A percentile compares a stretch with the other conserved stretches of the same genome.
Evolutionary conservation across 2,797 vertebrate genomes (phyloP).

Genomic region (Hydrocynus forskahlii): DNA sequence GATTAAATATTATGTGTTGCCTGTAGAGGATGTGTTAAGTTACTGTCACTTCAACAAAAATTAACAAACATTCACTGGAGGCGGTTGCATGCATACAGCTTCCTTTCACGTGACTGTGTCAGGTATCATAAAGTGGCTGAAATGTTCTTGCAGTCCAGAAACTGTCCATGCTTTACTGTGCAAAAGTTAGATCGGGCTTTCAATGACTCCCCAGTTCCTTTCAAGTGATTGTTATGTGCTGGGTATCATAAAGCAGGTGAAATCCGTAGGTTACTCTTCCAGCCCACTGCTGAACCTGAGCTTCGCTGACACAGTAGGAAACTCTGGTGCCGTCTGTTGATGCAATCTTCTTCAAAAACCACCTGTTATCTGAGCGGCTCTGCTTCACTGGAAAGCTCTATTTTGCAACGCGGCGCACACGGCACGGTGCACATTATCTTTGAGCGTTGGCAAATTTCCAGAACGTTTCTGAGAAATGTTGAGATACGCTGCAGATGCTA

Average conservation of each 20-base stretch:
- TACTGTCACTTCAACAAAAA: too few relatives aligned
- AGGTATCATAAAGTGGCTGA: background rate
- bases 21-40: too few relatives aligned
- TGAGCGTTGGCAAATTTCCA: conserved; percentile 12
- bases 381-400: conserved; percentile 17
- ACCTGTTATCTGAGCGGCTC: conserved; percentile 26
- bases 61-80: too few relatives aligned
- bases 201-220: background rate
- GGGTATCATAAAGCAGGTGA: background rate
- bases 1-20: too few relatives aligned
- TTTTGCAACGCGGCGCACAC: background rate
- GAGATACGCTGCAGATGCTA: background rate
- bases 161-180: too few relatives aligned
- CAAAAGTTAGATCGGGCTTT: too few relatives aligned
- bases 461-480: conserved; percentile 6
- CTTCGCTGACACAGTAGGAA: conserved; percentile 44
- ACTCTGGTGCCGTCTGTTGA: conserved; percentile 9
- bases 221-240: background rate
- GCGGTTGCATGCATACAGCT: background rate
- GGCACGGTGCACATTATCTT: background rate
- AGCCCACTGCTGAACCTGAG: background rate
- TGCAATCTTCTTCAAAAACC: conserved; percentile 29
- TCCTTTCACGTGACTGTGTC: background rate
- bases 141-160: background rate
- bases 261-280: background rate